A percentile compares a stretch with the other conserved stretches of the same genome.
These are phyloP conservation scores for Perca fluviatilis DNA, from an alignment of 2,113 vertebrate species.

Conservation along the genomic window DNA sequence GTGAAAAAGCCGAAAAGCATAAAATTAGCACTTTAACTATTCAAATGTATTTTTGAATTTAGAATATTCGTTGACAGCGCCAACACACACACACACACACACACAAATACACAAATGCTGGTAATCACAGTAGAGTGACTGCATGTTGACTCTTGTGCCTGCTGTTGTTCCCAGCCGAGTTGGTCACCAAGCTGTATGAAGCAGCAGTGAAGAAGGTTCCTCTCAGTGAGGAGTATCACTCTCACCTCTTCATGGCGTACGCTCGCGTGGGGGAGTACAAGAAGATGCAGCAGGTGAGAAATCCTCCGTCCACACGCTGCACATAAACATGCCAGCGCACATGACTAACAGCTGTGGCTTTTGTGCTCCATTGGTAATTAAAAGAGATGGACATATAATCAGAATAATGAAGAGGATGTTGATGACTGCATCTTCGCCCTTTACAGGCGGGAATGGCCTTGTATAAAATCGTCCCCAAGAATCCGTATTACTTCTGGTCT, in stretches of 20 bases:
- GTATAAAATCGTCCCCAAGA: conserved; percentile 99
- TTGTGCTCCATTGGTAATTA: conserved; percentile 11
- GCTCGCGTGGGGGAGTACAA: conserved; percentile 98
- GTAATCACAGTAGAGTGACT: not conserved
- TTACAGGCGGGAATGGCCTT: conserved; percentile 97
- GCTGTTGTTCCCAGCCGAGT: conserved; percentile 87
- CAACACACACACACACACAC: not conserved
- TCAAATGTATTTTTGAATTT: no score
- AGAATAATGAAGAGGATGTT: conserved; percentile 28
- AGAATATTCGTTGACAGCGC: no score
- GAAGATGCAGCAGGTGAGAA: conserved; percentile 98
- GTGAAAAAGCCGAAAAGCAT: no score
- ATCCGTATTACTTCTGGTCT: conserved; percentile 99
- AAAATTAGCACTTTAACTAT: no score
- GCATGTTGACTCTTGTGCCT: not conserved
- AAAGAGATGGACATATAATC: not conserved
- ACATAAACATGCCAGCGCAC: not conserved
- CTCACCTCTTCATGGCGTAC: conserved; percentile 99
- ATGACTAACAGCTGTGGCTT: conserved; percentile 7
- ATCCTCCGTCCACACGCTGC: not conserved
- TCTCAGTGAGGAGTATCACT: conserved; percentile 98
- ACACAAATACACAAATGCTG: not conserved
- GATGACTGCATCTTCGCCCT: conserved; percentile 16
- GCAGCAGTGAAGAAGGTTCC: conserved; percentile 98
- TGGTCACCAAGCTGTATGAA: conserved; percentile 98